Conservation (phyloP, 1,140 invertebrate species). For the Bombus pascuorum region DNA sequence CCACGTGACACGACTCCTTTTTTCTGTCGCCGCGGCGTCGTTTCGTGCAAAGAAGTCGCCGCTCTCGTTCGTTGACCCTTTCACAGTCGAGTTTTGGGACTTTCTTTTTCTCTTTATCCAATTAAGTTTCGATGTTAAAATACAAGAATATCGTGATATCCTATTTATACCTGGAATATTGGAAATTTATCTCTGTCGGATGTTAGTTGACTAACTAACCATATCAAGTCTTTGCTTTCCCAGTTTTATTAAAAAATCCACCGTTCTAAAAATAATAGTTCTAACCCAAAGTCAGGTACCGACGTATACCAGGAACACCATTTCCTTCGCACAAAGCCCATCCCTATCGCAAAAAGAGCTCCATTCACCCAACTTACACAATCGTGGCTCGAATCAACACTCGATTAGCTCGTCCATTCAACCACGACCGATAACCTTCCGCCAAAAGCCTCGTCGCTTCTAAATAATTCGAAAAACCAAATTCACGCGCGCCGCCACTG, state of each 20-base stretch:
- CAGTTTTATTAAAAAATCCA: no score
- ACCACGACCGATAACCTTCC: not conserved
- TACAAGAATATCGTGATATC: no score
- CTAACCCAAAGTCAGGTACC: not conserved
- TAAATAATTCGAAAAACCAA: constrained; percentile 29
- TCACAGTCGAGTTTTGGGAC: not conserved
- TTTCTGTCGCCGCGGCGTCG: not conserved
- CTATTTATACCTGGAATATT: no score
- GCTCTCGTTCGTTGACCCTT: not conserved
- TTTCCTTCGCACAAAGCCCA: not conserved
- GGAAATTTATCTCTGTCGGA: no score
- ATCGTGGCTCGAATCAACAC: not conserved
- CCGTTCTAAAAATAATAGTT: not conserved
- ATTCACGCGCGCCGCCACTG: not conserved
- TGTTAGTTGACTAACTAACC: no score
- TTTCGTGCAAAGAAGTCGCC: constrained; percentile 3
- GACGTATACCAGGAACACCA: not conserved
- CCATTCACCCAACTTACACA: not conserved
- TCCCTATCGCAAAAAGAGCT: not conserved
- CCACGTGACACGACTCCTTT: not conserved
- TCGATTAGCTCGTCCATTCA: constrained; percentile 8
- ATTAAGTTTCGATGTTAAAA: no score
- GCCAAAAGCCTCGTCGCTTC: not conserved
- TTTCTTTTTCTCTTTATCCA: no score
- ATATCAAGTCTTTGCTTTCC: no score